A percentile compares a stretch with the other conserved stretches of the same genome.
Evolutionary conservation across 2,113 vertebrate genomes (phyloP).

Genomic region (Paramormyrops kingsleyae): DNA sequence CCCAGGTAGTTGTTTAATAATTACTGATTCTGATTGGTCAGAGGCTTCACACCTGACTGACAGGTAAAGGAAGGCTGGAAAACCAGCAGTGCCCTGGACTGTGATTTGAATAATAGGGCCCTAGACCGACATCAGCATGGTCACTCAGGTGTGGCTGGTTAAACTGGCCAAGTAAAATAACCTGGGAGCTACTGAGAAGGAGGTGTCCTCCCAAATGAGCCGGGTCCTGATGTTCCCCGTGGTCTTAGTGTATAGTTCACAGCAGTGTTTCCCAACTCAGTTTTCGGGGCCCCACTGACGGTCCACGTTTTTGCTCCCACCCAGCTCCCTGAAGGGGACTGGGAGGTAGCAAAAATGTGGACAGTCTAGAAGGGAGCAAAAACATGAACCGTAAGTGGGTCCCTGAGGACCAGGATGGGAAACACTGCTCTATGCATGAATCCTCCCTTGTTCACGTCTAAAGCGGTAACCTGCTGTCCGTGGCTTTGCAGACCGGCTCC

Average conservation of each 20-base stretch:
- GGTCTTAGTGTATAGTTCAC: not conserved
- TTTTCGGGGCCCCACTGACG: not conserved
- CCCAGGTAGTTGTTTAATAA: no score
- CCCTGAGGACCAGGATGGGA: not conserved
- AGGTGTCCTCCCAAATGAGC: not conserved
- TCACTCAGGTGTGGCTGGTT: not conserved
- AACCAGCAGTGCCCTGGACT: no score
- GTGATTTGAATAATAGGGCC: no score
- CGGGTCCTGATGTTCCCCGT: not conserved
- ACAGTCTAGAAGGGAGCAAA: not conserved
- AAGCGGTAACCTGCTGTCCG: not conserved
- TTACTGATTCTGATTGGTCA: no score
- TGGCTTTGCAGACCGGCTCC: constrained; percentile 77
- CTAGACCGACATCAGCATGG: not conserved
- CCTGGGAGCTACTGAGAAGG: not conserved
- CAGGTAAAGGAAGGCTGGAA: no score
- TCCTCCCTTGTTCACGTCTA: not conserved
- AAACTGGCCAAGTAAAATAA: not conserved
- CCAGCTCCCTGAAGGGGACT: not conserved
- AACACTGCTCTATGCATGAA: not conserved
- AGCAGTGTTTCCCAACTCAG: not conserved
- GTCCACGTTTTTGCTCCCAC: not conserved
- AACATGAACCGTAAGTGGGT: not conserved
- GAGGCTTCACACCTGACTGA: no score
- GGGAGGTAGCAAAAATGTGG: not conserved